A percentile compares a stretch with the other conserved stretches of the same genome.
These are phyloP conservation scores for Propsilocerus akamusi DNA, from an alignment of 1,140 invertebrate species.

Conservation along the genomic window DNA sequence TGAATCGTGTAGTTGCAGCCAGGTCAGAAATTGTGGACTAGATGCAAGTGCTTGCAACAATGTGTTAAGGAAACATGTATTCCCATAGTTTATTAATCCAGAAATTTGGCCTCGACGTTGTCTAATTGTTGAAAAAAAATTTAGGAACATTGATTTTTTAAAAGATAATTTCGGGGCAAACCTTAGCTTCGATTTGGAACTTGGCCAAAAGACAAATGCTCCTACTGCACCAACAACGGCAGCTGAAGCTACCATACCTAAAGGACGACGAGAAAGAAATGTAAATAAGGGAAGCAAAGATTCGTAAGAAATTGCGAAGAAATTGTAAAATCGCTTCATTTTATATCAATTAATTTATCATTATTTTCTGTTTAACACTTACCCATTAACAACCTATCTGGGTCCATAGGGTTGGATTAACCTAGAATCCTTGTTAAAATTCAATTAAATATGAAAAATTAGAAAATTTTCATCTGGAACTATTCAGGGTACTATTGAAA, in stretches of 20 bases:
- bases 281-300: too few relatives aligned
- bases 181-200: constrained; percentile 28
- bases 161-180: constrained; percentile 12
- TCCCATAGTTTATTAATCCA: constrained; percentile 66
- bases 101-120: constrained; percentile 46
- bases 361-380: too few relatives aligned
- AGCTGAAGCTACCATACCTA: constrained; percentile 50
- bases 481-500: too few relatives aligned
- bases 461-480: too few relatives aligned
- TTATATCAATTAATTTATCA: too few relatives aligned
- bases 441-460: too few relatives aligned
- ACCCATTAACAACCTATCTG: too few relatives aligned
- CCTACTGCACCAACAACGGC: constrained; percentile 56
- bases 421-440: too few relatives aligned
- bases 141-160: constrained; percentile 2
- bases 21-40: constrained; percentile 51
- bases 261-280: too few relatives aligned
- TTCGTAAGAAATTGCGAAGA: too few relatives aligned
- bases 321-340: too few relatives aligned
- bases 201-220: constrained; percentile 62
- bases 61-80: constrained; percentile 75
- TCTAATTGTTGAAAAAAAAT: constrained; percentile 9
- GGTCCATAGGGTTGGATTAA: too few relatives aligned
- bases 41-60: constrained; percentile 66
- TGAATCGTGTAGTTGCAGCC: constrained; percentile 43